A percentile compares a stretch with the other conserved stretches of the same genome.
Evolutionary conservation across 2,888 invertebrate genomes (phyloP).

Genomic region (Amiota communis): DNA sequence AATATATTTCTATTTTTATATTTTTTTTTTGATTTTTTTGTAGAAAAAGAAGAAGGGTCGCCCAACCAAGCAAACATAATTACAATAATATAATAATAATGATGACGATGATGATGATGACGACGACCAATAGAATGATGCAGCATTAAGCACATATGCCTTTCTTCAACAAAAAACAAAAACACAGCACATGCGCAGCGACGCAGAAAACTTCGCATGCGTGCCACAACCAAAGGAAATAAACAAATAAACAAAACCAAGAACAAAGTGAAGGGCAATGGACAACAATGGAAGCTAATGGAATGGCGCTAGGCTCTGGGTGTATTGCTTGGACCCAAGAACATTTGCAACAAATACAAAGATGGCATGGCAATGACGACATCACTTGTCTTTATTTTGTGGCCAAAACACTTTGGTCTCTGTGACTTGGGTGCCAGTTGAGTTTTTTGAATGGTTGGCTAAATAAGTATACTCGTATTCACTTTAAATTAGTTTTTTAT

Average conservation of each 20-base stretch:
- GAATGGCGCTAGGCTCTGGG: too few species aligned
- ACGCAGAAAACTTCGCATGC: conserved; percentile 21
- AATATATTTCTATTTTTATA: background rate
- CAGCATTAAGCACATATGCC: background rate
- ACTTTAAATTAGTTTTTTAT: background rate
- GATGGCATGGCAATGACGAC: background rate
- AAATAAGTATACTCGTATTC: conserved; percentile 23
- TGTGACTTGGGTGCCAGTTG: background rate
- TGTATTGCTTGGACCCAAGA: background rate
- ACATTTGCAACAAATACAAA: background rate
- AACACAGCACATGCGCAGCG: conserved; percentile 21
- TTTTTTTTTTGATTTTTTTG: too few species aligned
- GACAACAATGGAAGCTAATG: background rate
- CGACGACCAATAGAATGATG: conserved; percentile 7
- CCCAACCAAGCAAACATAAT: background rate
- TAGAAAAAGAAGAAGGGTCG: background rate
- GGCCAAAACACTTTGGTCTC: background rate
- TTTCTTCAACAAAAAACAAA: background rate
- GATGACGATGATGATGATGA: background rate
- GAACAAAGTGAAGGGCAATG: conserved; percentile 4
- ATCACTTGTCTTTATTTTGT: conserved; percentile 22
- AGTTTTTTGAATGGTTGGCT: background rate
- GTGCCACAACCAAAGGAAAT: conserved; percentile 3
- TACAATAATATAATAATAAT: conserved; percentile 11
- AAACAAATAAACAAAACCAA: background rate